A percentile compares a stretch with the other conserved stretches of the same genome.
Conservation (phyloP, 2,888 invertebrate species). For the Meliscaeva auricollis region DNA sequence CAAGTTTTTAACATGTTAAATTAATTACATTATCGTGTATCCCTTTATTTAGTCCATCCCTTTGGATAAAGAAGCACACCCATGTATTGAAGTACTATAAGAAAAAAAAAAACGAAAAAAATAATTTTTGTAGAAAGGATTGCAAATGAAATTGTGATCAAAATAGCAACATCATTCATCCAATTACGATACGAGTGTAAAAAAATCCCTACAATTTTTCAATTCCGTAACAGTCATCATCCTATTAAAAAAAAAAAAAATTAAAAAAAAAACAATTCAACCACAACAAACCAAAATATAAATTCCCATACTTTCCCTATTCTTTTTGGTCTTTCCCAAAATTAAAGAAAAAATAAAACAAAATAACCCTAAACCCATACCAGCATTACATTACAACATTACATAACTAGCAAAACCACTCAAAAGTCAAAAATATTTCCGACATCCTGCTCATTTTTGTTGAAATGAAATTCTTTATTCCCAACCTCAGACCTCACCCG, state of each 20-base stretch:
- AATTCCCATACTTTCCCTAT: neutral
- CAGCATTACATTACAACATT: slow-evolving; percentile 26
- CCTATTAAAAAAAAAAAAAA: neutral
- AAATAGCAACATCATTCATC: neutral
- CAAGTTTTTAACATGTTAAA: too few relatives aligned
- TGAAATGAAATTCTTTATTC: slow-evolving; percentile 59
- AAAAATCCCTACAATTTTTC: neutral
- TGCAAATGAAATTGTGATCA: too few relatives aligned
- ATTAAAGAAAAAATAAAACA: neutral
- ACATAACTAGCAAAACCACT: slow-evolving; percentile 66
- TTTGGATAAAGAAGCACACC: too few relatives aligned
- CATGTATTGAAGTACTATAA: too few relatives aligned
- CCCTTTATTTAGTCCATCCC: too few relatives aligned
- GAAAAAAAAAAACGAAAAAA: too few relatives aligned
- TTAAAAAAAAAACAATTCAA: neutral
- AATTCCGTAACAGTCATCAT: slow-evolving; percentile 2
- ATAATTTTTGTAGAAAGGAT: too few relatives aligned
- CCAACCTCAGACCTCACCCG: neutral
- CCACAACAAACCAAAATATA: slow-evolving; percentile 5
- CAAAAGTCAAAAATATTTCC: slow-evolving; percentile 66
- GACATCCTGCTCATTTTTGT: slow-evolving; percentile 57
- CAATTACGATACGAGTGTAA: neutral
- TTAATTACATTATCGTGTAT: too few relatives aligned
- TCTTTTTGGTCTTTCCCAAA: neutral
- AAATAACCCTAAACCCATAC: neutral